phyloP scores from a whole-genome alignment of 2,888 invertebrate genomes.

The Callimorpha dominula region DNA sequence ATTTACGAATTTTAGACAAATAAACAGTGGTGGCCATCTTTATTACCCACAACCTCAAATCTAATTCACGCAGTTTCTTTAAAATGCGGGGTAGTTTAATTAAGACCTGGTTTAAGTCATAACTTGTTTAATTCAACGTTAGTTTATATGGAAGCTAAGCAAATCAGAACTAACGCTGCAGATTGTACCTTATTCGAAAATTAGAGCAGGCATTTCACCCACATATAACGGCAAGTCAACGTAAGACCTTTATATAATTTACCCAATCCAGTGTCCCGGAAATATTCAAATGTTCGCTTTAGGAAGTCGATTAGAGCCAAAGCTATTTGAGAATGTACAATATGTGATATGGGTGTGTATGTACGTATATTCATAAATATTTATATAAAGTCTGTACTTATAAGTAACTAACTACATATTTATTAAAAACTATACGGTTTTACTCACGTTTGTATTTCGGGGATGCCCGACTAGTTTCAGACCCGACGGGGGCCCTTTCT shows the following conservation, averaged over 20 bases:
- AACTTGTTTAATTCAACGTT: neutral
- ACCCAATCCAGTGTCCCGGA: constrained; percentile 13
- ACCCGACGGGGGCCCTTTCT: too few relatives aligned
- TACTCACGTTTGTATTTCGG: too few relatives aligned
- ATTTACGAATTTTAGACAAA: neutral
- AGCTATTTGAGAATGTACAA: neutral
- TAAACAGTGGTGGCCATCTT: neutral
- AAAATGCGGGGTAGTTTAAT: neutral
- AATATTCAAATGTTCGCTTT: constrained; percentile 8
- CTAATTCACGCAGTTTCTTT: neutral
- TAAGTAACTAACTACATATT: too few relatives aligned
- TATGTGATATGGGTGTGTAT: neutral
- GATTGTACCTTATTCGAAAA: too few relatives aligned
- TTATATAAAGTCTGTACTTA: neutral
- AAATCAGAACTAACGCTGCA: too few relatives aligned
- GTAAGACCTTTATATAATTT: constrained; percentile 16
- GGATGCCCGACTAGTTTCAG: too few relatives aligned
- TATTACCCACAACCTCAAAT: neutral
- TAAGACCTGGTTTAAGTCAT: neutral
- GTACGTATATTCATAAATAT: neutral
- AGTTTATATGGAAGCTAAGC: too few relatives aligned
- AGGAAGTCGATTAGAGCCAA: neutral
- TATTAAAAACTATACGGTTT: too few relatives aligned
- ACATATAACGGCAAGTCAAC: neutral
- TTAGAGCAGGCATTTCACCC: neutral